A percentile compares a stretch with the other conserved stretches of the same genome.
Evolutionary conservation across 2,888 invertebrate species (phyloP).

Genomic region (Caenorhabditis sp.): DNA sequence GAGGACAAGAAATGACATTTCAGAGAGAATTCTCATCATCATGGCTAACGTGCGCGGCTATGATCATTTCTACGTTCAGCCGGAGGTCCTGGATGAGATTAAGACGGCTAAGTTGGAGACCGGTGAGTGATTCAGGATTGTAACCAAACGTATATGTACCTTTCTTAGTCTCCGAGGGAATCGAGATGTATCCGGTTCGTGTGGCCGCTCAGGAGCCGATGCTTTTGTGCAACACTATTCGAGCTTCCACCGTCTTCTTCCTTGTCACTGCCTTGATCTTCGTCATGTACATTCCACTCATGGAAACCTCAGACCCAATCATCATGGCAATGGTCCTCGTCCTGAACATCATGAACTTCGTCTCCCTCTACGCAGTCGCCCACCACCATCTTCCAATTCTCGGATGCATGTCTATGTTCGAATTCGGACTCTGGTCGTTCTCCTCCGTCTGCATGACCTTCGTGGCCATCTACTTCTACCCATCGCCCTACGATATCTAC

Average conservation of each 20-base stretch:
- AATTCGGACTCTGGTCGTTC: too few species aligned
- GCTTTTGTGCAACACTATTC: neutral
- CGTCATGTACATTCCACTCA: neutral
- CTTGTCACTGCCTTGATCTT: neutral
- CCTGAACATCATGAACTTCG: neutral
- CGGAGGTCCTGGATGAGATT: neutral
- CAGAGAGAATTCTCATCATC: neutral
- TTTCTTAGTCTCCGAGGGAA: neutral
- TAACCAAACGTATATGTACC: neutral
- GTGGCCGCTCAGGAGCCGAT: neutral
- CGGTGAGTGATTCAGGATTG: too few species aligned
- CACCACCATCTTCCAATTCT: neutral
- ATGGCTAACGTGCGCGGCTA: neutral
- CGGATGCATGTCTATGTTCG: neutral
- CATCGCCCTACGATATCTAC: too few species aligned
- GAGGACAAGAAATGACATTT: constrained; percentile 48
- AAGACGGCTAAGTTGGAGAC: neutral
- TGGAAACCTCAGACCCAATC: neutral
- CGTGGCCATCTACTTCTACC: too few species aligned
- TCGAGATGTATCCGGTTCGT: neutral
- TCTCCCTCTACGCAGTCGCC: neutral
- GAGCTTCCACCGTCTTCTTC: neutral
- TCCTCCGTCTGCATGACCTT: too few species aligned
- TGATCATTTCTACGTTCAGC: neutral
- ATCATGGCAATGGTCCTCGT: neutral